Evolutionary conservation across 2,113 vertebrate genomes (phyloP).

Genomic region (Zapus hudsonius): DNA sequence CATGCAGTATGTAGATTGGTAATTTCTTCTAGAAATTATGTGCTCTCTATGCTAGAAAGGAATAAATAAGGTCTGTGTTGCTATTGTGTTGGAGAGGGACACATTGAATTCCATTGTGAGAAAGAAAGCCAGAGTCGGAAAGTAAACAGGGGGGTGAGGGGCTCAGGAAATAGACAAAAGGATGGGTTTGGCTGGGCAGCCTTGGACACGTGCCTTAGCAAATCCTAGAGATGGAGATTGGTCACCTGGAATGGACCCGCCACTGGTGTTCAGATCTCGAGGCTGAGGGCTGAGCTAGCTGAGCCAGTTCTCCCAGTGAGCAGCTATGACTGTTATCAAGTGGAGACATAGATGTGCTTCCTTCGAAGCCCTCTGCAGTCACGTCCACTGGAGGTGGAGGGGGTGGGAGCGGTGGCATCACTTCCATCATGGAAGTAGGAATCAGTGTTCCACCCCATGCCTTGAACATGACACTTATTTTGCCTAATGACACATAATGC

Average conservation of each 20-base stretch:
- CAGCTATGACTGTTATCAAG: background rate
- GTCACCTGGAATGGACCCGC: background rate
- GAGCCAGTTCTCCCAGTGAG: background rate
- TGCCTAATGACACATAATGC: no score
- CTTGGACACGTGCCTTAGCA: accelerated
- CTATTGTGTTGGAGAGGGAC: background rate
- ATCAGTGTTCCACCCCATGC: background rate
- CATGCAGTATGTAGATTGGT: background rate
- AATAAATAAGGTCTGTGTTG: background rate
- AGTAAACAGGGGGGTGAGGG: background rate
- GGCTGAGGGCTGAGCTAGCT: background rate
- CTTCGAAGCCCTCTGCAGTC: background rate
- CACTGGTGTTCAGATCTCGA: background rate
- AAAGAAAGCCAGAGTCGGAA: background rate
- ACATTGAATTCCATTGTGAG: background rate
- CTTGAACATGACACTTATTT: background rate
- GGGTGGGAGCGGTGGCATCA: no score
- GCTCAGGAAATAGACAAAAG: background rate
- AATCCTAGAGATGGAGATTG: background rate
- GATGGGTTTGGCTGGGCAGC: background rate
- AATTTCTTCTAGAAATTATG: background rate
- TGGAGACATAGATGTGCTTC: background rate
- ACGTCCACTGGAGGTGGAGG: background rate
- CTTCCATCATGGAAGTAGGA: no score
- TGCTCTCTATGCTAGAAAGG: background rate